Evolutionary conservation across 2,113 vertebrate genomes (phyloP).

Genomic region (Microcebus tavaratra): DNA sequence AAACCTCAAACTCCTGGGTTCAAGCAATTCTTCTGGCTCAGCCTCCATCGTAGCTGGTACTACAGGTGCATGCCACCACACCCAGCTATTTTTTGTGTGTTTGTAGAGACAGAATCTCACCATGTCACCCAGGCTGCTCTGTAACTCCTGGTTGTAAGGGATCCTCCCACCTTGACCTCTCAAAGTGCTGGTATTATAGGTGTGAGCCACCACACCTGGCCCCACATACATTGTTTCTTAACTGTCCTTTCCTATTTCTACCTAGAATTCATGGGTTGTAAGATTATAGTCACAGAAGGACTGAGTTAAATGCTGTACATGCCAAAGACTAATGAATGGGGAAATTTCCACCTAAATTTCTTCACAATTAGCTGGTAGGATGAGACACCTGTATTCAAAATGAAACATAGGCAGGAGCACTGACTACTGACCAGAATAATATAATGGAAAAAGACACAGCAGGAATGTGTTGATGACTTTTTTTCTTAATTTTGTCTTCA

Average conservation of each 20-base stretch:
- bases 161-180: too few species aligned
- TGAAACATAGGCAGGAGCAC: neutral
- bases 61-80: too few species aligned
- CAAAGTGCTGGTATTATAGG: too few species aligned
- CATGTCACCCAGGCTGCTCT: too few species aligned
- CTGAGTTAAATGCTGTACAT: neutral
- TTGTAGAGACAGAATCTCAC: too few species aligned
- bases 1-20: too few species aligned
- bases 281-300: neutral
- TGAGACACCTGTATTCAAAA: neutral
- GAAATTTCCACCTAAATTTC: neutral
- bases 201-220: too few species aligned
- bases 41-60: too few species aligned
- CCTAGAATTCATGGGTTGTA: neutral
- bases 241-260: neutral
- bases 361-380: neutral
- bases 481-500: neutral
- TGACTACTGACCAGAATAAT: slow-evolving; percentile 20
- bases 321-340: neutral
- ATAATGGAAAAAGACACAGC: slow-evolving; percentile 22
- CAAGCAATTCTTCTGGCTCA: too few species aligned
- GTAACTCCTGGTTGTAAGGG: too few species aligned
- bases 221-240: neutral
- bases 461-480: neutral
- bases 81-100: too few species aligned